Evolutionary conservation across 2,113 vertebrate genomes (phyloP), one percentile per base, ranked within the genome.

Genomic region (Entelurus aequoreus): DNA sequence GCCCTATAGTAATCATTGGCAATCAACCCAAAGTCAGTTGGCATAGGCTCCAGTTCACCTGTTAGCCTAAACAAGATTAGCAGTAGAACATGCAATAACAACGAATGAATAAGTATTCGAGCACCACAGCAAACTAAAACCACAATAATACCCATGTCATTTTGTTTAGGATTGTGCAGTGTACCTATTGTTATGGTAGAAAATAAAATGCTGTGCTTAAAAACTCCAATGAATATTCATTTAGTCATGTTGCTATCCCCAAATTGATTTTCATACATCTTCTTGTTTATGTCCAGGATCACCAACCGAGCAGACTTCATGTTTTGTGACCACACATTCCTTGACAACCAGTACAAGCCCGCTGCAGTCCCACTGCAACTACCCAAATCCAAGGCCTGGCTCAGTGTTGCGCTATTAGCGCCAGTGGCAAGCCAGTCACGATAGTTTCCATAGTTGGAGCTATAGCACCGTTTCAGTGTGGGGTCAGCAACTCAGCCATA

Each of bases 401-500:
- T 77, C 71, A 14, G 47, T 62, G 68, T 60, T 50, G 49, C 66
- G 82, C 82, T 86, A 87, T 87, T 86, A 88, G 80, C 60, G 66
- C 85, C 84, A 81, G 72, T 73, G 82, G 82, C 83, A 68, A 81
- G 80, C 79, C 77, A 75, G 72, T 75, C 72, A 76, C 59, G 76
- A 72, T 66, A 57, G 76, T 63, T 62, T 74, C 72, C 69, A 72
- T 77, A 82, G 87, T 86, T 88, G 84, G 79, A 88, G 82, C 80
- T 74, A 87, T 83, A 82, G 86, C 78, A 62, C 78, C 64, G 68
- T 85, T 86, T 85, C 81, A 81, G 79, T 66, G 74, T 71, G 67
- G 79, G 88, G 89, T 90, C 88, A 90, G 80, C 76, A 63, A 84
- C 84, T 88, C 80, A 86, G 80, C 89, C 83, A 83, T 86, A 87